Conservation (phyloP, 2,888 invertebrate species). For the Drosophila percnosoma region DNA sequence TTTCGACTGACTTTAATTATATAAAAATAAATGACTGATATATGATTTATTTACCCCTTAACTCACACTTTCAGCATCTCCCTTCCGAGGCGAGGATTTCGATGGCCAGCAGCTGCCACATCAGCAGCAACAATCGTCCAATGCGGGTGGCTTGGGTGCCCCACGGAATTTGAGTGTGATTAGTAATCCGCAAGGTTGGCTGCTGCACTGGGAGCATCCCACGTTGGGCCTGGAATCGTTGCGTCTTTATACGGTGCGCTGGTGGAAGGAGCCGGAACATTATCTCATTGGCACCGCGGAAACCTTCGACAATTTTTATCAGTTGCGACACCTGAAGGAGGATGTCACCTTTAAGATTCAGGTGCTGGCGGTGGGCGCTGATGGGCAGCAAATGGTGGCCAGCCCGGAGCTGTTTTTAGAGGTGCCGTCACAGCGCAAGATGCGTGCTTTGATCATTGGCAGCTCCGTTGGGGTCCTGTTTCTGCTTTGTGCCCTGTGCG, state of each 20-base stretch:
- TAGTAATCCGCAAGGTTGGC: slow-evolving; percentile 90
- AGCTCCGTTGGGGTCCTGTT: slow-evolving; percentile 89
- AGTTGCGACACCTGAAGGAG: slow-evolving; percentile 90
- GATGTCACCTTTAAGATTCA: slow-evolving; percentile 91
- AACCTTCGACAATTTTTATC: slow-evolving; percentile 89
- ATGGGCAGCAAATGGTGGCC: slow-evolving; percentile 87
- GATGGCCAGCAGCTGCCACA: slow-evolving; percentile 56
- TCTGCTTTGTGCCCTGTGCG: slow-evolving; percentile 88
- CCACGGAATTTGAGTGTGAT: slow-evolving; percentile 90
- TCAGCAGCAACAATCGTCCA: slow-evolving; percentile 50
- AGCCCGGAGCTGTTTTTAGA: slow-evolving; percentile 88
- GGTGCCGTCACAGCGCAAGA: slow-evolving; percentile 90
- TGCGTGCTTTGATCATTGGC: slow-evolving; percentile 90
- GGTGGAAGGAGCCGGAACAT: slow-evolving; percentile 89
- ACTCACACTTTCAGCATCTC: slow-evolving; percentile 26
- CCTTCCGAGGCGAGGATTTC: slow-evolving; percentile 53
- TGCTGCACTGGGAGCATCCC: slow-evolving; percentile 91
- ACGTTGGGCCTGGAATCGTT: slow-evolving; percentile 86
- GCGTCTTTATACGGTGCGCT: slow-evolving; percentile 88
- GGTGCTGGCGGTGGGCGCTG: slow-evolving; percentile 88
- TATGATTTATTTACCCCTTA: not conserved
- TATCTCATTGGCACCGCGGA: slow-evolving; percentile 88
- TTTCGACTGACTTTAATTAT: not conserved
- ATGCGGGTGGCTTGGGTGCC: slow-evolving; percentile 75
- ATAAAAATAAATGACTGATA: not conserved